These are phyloP conservation scores for Amphipyra berbera DNA, from an alignment of 2,888 invertebrate genomes.

Conservation along the genomic window DNA sequence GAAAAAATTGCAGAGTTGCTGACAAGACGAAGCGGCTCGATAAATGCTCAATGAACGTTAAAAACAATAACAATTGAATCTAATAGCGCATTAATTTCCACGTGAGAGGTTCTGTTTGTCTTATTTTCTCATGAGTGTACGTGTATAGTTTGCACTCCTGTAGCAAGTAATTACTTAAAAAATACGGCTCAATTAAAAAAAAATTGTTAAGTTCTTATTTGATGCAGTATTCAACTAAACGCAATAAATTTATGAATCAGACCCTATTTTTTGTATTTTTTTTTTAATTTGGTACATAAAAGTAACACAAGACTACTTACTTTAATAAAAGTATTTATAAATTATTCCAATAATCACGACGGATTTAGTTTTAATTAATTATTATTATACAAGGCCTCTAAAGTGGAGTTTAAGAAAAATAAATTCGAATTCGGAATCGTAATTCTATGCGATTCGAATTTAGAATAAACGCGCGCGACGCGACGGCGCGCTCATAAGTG, in stretches of 20 bases:
- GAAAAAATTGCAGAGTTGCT: constrained; percentile 47
- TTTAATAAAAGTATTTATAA: constrained; percentile 5
- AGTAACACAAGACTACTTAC: not conserved
- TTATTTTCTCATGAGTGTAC: constrained; percentile 29
- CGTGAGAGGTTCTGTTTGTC: constrained; percentile 49
- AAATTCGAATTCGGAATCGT: constrained; percentile 50
- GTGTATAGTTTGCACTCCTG: constrained; percentile 12
- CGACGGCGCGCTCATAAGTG: constrained; percentile 64
- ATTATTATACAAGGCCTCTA: constrained; percentile 8
- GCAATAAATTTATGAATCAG: not conserved
- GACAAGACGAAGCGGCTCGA: constrained; percentile 55
- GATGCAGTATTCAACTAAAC: no score
- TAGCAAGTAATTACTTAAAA: no score
- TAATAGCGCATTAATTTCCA: constrained; percentile 58
- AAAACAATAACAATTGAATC: constrained; percentile 59
- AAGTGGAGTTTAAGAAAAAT: constrained; percentile 39
- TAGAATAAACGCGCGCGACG: constrained; percentile 60
- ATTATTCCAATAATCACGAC: constrained; percentile 6
- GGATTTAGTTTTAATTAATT: constrained; percentile 16
- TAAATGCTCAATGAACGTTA: constrained; percentile 58
- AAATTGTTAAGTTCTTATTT: no score
- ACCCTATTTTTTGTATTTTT: no score
- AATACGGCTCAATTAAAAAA: no score
- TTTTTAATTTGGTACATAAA: no score
- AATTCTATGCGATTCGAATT: constrained; percentile 62